phyloP scores from a whole-genome alignment of 2,797 vertebrate genomes.

The Hoplostethus mediterraneus region DNA sequence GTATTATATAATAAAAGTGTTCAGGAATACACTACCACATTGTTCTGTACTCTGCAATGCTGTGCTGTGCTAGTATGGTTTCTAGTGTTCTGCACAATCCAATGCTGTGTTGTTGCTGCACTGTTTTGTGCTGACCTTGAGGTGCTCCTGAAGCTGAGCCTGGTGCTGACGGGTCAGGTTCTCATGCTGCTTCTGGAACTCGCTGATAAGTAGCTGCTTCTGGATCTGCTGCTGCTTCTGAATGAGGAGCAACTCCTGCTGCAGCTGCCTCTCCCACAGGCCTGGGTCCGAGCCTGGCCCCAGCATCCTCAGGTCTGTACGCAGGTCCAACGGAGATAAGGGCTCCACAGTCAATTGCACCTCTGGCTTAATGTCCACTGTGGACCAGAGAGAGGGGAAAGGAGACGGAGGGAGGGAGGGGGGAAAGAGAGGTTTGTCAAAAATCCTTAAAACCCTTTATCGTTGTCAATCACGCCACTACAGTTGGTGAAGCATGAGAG shows the following conservation, averaged over 20 bases:
- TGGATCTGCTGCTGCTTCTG: conserved; percentile 99
- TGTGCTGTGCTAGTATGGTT: conserved; percentile 17
- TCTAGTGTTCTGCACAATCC: conserved; percentile 41
- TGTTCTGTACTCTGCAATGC: conserved; percentile 28
- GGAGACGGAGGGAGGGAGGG: conserved; percentile 1
- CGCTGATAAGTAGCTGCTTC: conserved; percentile 97
- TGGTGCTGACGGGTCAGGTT: conserved; percentile 98
- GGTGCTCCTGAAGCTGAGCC: conserved; percentile 98
- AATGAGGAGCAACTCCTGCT: conserved; percentile 96
- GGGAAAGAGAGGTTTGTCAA: conserved; percentile 15
- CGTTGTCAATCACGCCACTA: not conserved
- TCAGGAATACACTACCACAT: conserved; percentile 2
- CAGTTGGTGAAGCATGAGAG: not conserved
- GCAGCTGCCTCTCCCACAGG: conserved; percentile 94
- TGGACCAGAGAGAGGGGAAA: conserved; percentile 21
- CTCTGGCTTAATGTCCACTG: conserved; percentile 95
- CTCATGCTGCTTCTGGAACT: conserved; percentile 99
- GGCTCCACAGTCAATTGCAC: conserved; percentile 89
- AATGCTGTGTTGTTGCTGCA: conserved; percentile 19
- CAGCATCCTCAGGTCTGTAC: conserved; percentile 96
- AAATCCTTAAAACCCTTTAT: not conserved
- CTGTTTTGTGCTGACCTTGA: conserved; percentile 90
- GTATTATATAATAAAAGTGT: conserved; percentile 6
- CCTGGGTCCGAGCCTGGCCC: conserved; percentile 92
- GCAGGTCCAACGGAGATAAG: conserved; percentile 92